A percentile compares a stretch with the other conserved stretches of the same genome.
phyloP scores from a whole-genome alignment of 2,797 vertebrate species.

The Molossus molossus region DNA sequence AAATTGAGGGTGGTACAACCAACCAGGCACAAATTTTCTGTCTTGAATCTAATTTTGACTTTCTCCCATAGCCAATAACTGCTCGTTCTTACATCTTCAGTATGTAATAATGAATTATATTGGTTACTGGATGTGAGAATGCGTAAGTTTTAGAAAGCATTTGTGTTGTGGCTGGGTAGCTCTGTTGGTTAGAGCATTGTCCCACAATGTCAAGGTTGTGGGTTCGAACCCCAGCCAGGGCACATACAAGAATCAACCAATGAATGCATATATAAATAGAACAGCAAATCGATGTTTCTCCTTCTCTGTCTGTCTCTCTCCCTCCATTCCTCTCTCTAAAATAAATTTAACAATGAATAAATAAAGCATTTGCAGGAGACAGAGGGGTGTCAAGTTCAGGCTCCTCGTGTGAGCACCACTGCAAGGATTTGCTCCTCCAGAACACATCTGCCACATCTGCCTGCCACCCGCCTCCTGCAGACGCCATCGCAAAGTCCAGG shows the following conservation, averaged over 20 bases:
- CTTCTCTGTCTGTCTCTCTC: background rate
- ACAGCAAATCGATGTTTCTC: background rate
- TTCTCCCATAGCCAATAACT: background rate
- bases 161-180: background rate
- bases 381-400: background rate
- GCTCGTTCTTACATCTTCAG: background rate
- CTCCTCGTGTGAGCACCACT: background rate
- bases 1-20: background rate
- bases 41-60: background rate
- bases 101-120: background rate
- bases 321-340: background rate
- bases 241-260: background rate
- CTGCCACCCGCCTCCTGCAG: background rate
- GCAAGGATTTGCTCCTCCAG: rapidly evolving
- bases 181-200: background rate
- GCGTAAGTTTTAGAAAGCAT: background rate
- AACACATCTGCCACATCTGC: background rate
- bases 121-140: background rate
- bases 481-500: background rate
- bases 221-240: background rate
- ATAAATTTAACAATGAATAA: background rate
- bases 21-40: background rate
- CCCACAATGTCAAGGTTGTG: background rate
- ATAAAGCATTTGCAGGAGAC: background rate
- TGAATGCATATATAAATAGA: background rate